phyloP scores from a whole-genome alignment of 92 coral and sea anemone genomes.

The Epizoanthus rinbou region DNA sequence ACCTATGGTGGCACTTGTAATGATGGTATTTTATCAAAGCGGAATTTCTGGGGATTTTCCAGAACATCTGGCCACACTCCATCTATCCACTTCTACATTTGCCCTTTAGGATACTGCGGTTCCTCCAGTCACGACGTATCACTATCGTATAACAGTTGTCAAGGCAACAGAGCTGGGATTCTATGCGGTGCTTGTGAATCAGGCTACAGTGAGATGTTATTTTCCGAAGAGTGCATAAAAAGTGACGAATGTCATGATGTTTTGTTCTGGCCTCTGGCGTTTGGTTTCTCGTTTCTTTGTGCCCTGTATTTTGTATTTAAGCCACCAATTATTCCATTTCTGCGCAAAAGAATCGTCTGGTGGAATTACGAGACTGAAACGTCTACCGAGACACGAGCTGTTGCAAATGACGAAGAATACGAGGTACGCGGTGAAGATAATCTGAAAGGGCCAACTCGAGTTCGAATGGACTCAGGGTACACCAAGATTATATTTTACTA shows the following conservation, averaged over 20 bases:
- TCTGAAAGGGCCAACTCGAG: background rate
- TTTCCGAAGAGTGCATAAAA: background rate
- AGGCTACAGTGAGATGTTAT: background rate
- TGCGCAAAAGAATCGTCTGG: background rate
- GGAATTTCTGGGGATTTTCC: background rate
- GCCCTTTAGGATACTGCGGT: background rate
- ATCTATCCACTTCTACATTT: background rate
- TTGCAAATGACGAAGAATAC: background rate
- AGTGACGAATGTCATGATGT: background rate
- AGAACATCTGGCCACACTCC: background rate
- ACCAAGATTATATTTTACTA: constrained; percentile 24
- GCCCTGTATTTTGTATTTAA: background rate
- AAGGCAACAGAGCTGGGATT: background rate
- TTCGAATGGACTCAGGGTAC: background rate
- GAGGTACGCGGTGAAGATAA: background rate
- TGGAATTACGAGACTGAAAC: too few species aligned
- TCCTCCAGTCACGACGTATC: background rate
- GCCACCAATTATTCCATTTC: background rate
- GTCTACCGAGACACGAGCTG: too few species aligned
- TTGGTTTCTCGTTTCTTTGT: background rate
- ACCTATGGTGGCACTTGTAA: background rate
- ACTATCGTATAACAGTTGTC: background rate
- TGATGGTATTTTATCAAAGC: background rate
- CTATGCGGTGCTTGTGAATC: constrained; percentile 3
- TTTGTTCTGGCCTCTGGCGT: background rate